These are phyloP conservation scores for Rafetus swinhoei DNA, from an alignment of 2,113 vertebrate species.

Conservation along the genomic window DNA sequence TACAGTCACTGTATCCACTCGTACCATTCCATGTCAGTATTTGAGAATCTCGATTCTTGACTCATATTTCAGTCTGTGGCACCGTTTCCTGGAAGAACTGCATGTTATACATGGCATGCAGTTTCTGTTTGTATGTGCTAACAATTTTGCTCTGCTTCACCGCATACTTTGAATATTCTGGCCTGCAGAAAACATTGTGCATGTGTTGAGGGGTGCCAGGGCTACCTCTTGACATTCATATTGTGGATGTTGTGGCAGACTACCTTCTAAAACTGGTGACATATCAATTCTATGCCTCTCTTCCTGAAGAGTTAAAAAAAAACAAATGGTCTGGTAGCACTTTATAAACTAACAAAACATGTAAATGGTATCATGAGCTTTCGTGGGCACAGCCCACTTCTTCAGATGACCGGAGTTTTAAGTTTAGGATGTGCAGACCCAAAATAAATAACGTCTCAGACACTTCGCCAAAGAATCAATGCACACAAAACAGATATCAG, in stretches of 20 bases:
- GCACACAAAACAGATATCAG: too few species aligned
- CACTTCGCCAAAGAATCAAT: too few species aligned
- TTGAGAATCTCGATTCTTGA: neutral
- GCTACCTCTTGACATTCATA: neutral
- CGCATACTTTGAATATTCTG: neutral
- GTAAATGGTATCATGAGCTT: too few species aligned
- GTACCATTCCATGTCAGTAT: neutral
- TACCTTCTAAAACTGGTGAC: neutral
- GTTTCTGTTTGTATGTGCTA: neutral
- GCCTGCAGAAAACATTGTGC: neutral
- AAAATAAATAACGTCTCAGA: too few species aligned
- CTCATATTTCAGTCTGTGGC: neutral
- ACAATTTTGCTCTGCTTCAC: neutral
- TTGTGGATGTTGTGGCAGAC: neutral
- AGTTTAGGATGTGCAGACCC: too few species aligned
- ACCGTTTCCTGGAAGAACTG: neutral
- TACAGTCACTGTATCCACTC: neutral
- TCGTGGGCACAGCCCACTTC: too few species aligned
- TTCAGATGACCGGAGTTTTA: too few species aligned
- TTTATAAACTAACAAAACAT: too few species aligned
- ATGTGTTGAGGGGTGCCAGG: neutral
- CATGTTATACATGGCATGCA: neutral
- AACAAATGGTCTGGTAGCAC: too few species aligned
- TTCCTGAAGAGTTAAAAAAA: too few species aligned
- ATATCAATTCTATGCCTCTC: neutral